phyloP scores from a whole-genome alignment of 1,140 invertebrate species.

The Monochamus saltuarius region DNA sequence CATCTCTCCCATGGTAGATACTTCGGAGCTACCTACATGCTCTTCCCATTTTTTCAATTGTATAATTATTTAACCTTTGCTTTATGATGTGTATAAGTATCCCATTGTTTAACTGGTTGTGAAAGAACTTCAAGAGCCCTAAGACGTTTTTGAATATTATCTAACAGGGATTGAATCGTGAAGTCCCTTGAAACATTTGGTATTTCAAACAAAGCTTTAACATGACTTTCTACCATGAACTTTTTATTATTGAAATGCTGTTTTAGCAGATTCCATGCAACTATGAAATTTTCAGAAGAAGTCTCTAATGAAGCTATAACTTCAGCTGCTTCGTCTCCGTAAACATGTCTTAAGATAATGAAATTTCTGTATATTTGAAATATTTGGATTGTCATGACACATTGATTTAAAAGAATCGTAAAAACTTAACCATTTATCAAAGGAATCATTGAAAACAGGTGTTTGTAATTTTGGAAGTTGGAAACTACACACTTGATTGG shows the following conservation, averaged over 20 bases:
- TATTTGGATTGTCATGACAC: slow-evolving; percentile 3
- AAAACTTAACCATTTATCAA: slow-evolving; percentile 11
- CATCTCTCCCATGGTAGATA: no score
- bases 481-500: background rate
- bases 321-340: slow-evolving; percentile 23
- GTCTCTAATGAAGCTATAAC: slow-evolving; percentile 22
- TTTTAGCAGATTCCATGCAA: slow-evolving; percentile 19
- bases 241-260: slow-evolving; percentile 15
- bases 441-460: slow-evolving; percentile 1
- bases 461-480: slow-evolving; percentile 6
- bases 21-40: no score
- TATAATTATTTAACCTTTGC: no score
- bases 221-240: slow-evolving; percentile 16
- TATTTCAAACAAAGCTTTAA: slow-evolving; percentile 14
- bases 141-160: slow-evolving; percentile 11
- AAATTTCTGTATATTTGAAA: slow-evolving; percentile 10
- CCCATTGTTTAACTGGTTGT: slow-evolving; percentile 14
- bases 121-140: slow-evolving; percentile 10
- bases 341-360: slow-evolving; percentile 12
- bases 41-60: no score
- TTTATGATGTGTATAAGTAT: slow-evolving; percentile 13
- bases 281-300: slow-evolving; percentile 17
- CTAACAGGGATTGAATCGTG: slow-evolving; percentile 6
- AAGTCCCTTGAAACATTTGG: background rate
- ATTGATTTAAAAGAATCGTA: slow-evolving; percentile 14